phyloP scores from a whole-genome alignment of 2,888 invertebrate genomes.

The Drosophila barbarae region DNA sequence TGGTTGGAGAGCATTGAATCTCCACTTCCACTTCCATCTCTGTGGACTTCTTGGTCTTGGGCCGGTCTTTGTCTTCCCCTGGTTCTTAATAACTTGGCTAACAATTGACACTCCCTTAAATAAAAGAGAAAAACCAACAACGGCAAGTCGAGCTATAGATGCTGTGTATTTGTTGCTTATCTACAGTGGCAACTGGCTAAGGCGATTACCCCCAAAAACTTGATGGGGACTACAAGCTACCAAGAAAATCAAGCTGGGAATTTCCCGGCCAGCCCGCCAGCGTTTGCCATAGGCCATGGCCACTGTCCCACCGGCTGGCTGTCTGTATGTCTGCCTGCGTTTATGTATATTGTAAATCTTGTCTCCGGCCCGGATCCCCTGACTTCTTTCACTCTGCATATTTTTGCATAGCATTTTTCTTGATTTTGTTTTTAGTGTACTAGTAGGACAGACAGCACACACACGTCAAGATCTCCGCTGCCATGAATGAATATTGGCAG shows the following conservation, averaged over 20 bases:
- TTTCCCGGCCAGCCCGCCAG: neutral
- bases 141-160: slow-evolving; percentile 31
- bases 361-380: slow-evolving; percentile 50
- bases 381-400: slow-evolving; percentile 74
- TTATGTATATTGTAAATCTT: slow-evolving; percentile 62
- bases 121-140: slow-evolving; percentile 44
- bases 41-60: slow-evolving; percentile 36
- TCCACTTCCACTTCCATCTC: slow-evolving; percentile 27
- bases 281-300: slow-evolving; percentile 23
- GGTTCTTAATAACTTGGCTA: slow-evolving; percentile 71
- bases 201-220: slow-evolving; percentile 10
- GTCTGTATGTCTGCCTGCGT: slow-evolving; percentile 13
- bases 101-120: slow-evolving; percentile 78
- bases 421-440: slow-evolving; percentile 49
- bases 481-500: slow-evolving; percentile 74
- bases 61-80: slow-evolving; percentile 50
- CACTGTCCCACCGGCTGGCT: slow-evolving; percentile 47
- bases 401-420: slow-evolving; percentile 70
- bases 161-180: slow-evolving; percentile 38
- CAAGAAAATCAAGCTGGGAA: neutral
- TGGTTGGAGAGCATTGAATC: slow-evolving; percentile 36
- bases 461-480: slow-evolving; percentile 58
- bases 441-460: slow-evolving; percentile 44
- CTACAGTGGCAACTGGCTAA: slow-evolving; percentile 37
- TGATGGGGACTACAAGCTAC: slow-evolving; percentile 6